phyloP scores from a whole-genome alignment of 2,888 invertebrate species.

The Alentia gelatinosa region DNA sequence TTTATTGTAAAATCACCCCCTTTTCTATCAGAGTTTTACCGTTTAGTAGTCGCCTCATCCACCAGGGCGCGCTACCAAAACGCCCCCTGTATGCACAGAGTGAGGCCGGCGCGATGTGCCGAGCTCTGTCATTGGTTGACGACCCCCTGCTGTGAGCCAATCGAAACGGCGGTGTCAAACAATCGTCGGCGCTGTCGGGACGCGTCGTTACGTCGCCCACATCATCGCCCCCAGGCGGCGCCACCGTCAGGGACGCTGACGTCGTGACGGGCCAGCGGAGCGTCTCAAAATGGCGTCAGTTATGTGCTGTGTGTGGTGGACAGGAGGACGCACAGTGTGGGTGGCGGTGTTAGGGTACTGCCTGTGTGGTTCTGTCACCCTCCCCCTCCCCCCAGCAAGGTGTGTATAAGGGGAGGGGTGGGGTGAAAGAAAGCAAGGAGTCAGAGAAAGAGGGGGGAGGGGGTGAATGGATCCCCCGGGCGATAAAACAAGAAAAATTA shows the following conservation, averaged over 20 bases:
- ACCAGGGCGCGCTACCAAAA: background rate
- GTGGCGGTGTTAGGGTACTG: background rate
- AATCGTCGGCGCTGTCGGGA: slow-evolving; percentile 26
- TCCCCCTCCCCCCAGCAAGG: no score
- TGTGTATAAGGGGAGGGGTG: background rate
- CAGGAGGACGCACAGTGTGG: background rate
- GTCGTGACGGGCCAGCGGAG: background rate
- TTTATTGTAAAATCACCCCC: background rate
- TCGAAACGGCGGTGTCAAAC: slow-evolving; percentile 17
- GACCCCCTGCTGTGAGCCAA: slow-evolving; percentile 37
- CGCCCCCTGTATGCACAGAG: slow-evolving; percentile 11
- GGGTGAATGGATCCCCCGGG: background rate
- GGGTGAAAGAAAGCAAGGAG: background rate
- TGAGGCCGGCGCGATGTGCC: slow-evolving; percentile 13
- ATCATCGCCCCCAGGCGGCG: slow-evolving; percentile 17
- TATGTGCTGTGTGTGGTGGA: background rate
- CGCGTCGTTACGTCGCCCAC: slow-evolving; percentile 30
- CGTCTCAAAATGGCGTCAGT: background rate
- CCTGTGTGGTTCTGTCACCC: no score
- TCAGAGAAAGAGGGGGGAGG: background rate
- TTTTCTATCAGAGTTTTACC: background rate
- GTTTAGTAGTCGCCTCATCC: background rate
- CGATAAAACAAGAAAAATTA: background rate
- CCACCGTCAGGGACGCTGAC: background rate
- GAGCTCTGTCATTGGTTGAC: slow-evolving; percentile 44